A percentile compares a stretch with the other conserved stretches of the same genome.
Conservation (phyloP, 2,797 vertebrate species). For the Sebastes oblongus region DNA sequence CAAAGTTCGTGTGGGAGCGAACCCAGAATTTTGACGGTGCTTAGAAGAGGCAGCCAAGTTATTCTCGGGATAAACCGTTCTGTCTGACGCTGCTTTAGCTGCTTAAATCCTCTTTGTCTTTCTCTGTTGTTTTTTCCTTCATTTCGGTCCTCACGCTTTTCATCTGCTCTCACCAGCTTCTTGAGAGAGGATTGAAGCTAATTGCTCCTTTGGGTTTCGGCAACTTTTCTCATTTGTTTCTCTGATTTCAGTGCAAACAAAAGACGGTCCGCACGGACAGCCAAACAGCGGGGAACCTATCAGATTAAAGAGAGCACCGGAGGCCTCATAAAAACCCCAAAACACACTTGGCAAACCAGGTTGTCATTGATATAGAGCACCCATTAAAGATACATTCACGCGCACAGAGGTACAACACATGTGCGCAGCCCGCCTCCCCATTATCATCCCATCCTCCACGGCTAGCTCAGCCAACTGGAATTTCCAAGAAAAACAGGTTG, state of each 20-base stretch:
- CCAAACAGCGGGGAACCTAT: conserved; percentile 35
- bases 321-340: conserved; percentile 36
- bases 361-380: conserved; percentile 58
- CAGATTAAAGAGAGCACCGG: conserved; percentile 49
- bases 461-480: conserved; percentile 66
- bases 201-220: conserved; percentile 30
- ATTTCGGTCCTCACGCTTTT: conserved; percentile 20
- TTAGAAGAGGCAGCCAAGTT: conserved; percentile 49
- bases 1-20: conserved; percentile 32
- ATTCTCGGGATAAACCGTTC: conserved; percentile 59
- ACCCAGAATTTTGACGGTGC: conserved; percentile 21
- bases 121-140: conserved; percentile 31
- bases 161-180: conserved; percentile 33
- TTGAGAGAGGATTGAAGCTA: conserved; percentile 27
- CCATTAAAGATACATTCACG: conserved; percentile 51
- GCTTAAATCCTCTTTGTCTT: conserved; percentile 42
- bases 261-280: conserved; percentile 19
- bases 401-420: conserved; percentile 32
- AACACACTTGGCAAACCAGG: conserved; percentile 43
- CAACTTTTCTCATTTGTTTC: conserved; percentile 36
- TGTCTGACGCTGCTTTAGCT: conserved; percentile 28
- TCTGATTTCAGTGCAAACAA: conserved; percentile 44
- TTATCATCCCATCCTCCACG: conserved; percentile 60
- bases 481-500: conserved; percentile 80
- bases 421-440: conserved; percentile 16